Conservation (phyloP, 2,888 invertebrate genomes). For the Lasioglossum zephyrum region DNA sequence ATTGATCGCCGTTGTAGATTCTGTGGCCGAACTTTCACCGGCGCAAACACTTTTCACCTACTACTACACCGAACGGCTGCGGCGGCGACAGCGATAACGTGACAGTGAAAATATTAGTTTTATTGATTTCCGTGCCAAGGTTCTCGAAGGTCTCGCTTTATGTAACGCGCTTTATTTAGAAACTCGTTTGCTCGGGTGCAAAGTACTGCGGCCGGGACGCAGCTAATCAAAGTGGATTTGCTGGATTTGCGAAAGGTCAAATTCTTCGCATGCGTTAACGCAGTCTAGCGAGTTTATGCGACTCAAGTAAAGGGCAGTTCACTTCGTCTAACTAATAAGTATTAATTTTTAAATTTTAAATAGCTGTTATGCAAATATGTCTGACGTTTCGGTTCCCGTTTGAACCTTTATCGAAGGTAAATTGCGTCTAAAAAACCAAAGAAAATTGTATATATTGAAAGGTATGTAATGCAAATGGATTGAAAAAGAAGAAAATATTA, state of each 20-base stretch:
- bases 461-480: no score
- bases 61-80: background rate
- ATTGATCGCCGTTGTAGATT: background rate
- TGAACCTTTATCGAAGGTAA: no score
- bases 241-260: background rate
- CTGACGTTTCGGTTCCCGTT: no score
- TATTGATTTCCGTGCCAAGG: constrained; percentile 8
- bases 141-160: constrained; percentile 16
- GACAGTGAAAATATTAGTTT: constrained; percentile 30
- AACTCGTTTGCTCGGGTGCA: background rate
- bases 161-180: constrained; percentile 5
- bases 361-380: no score
- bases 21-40: constrained; percentile 12
- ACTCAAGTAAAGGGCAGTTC: background rate
- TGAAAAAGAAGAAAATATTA: no score
- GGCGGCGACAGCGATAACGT: background rate
- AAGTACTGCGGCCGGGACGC: background rate
- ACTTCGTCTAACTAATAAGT: no score
- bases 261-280: background rate
- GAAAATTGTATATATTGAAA: no score
- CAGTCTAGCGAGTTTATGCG: background rate
- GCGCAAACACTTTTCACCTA: constrained; percentile 1
- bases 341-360: no score
- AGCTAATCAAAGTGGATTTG: background rate
- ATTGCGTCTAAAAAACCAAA: no score